Base-by-base conservation (phyloP, 2,888 invertebrate genomes). In the Actias luna region DNA sequence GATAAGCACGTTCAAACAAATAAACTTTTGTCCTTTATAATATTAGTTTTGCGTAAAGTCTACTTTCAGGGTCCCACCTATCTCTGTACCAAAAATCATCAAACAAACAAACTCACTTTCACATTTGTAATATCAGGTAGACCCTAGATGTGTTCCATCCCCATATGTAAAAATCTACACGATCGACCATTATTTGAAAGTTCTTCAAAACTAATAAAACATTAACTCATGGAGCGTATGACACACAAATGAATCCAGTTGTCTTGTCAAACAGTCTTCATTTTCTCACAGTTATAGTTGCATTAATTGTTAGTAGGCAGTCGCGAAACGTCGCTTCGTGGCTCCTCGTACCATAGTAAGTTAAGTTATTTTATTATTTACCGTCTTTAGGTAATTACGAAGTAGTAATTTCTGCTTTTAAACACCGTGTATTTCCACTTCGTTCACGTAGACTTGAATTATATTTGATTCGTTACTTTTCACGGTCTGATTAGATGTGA, bases 241-340 rank as follows among this genome's bases (percentile, higher is more conserved):
- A 74, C 77, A 75, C 74, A 74, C 79, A 74, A 78, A 79, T 68
- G 73, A 69, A 67, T 69, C 71, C 70, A 70, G 68, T 72, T 72
- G 61, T 64, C 55, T 71, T 69, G 68, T 69, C 70, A 73, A 78
- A 70, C 73, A 71, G 67, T 66, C 68, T 68, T 66, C 68, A 68
- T 71, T 73, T 73, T 77, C 76, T 69, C 76, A 74, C 70, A 73
- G 69, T 78, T 74, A 73, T 76, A 77, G 65, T 77, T 77, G 69
- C 67, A 78, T 76, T 78, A 73, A 77, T 78, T 79, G 77, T 72
- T 64, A 66, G 70, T 70, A 63, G 65, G 35, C 52, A 29, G 39
- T 59, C 55, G 36, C 36, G 29, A 50, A 59, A 39, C 63, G 46
- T 46, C 46, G 39, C 39, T 2, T 18, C 18, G 22, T 18, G 46